These are phyloP conservation scores for Emmelina monodactyla DNA, from an alignment of 2,888 invertebrate species.

Conservation along the genomic window DNA sequence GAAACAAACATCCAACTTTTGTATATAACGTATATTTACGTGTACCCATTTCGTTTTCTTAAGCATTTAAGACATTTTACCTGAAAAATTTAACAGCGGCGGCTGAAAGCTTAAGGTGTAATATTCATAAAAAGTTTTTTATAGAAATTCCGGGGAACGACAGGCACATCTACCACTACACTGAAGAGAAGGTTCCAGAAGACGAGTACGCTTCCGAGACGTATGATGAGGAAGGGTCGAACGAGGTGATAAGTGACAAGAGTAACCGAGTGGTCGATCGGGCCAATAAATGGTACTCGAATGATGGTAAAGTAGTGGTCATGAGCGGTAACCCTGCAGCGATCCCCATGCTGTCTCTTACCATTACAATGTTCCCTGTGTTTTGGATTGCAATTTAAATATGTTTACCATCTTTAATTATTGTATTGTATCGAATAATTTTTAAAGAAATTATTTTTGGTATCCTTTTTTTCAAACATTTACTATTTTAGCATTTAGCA, in stretches of 20 bases:
- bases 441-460: too few species aligned
- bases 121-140: slow-evolving; percentile 15
- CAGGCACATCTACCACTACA: slow-evolving; percentile 48
- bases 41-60: too few species aligned
- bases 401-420: too few species aligned
- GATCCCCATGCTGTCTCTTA: too few species aligned
- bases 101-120: slow-evolving; percentile 13
- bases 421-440: too few species aligned
- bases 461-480: too few species aligned
- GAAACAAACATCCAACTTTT: too few species aligned
- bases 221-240: slow-evolving; percentile 32
- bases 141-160: slow-evolving; percentile 61
- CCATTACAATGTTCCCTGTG: too few species aligned
- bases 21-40: too few species aligned
- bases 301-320: slow-evolving; percentile 41
- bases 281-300: slow-evolving; percentile 61
- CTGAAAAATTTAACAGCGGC: slow-evolving; percentile 6
- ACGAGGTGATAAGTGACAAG: slow-evolving; percentile 36
- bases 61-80: slow-evolving; percentile 2
- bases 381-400: too few species aligned
- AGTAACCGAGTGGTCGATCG: slow-evolving; percentile 55
- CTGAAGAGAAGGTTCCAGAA: slow-evolving; percentile 44
- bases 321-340: too few species aligned
- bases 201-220: slow-evolving; percentile 51
- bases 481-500: too few species aligned